Evolutionary conservation across 2,797 vertebrate species (phyloP).

Genomic region (Tauraco hartlaubi): DNA sequence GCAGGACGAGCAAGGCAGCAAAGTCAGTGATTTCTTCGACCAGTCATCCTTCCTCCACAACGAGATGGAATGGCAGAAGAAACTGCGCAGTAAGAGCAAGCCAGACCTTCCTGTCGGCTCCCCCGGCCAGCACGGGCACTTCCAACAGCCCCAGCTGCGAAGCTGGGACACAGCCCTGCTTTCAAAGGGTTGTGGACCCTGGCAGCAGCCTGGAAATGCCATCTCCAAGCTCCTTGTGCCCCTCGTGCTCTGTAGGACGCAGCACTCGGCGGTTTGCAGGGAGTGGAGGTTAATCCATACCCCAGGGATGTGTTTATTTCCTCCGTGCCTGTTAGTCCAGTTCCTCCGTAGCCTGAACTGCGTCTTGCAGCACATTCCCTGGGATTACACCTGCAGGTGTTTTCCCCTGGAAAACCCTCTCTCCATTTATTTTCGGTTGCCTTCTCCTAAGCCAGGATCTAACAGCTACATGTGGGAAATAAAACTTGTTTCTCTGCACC

Average conservation of each 20-base stretch:
- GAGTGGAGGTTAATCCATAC: background rate
- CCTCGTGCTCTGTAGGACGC: background rate
- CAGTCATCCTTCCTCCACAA: conserved; percentile 96
- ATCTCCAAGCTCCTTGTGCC: background rate
- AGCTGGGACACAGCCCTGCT: background rate
- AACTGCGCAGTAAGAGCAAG: conserved; percentile 89
- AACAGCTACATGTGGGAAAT: background rate
- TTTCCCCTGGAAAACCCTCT: background rate
- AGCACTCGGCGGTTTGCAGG: background rate
- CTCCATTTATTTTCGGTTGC: background rate
- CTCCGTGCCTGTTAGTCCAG: background rate
- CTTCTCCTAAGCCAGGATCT: background rate
- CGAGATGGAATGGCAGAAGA: conserved; percentile 99
- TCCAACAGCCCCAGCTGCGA: accelerated
- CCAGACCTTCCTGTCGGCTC: background rate
- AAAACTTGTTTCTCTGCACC: background rate
- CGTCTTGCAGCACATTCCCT: background rate
- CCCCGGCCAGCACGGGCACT: accelerated
- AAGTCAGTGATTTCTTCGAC: conserved; percentile 97
- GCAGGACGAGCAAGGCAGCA: conserved; percentile 98
- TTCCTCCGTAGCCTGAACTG: background rate
- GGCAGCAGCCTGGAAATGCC: background rate
- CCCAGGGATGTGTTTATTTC: background rate
- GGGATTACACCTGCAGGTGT: background rate
- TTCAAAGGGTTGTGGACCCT: background rate